These are phyloP conservation scores for Sphyrna mokarran DNA, from an alignment of 2,113 vertebrate species.

Conservation along the genomic window DNA sequence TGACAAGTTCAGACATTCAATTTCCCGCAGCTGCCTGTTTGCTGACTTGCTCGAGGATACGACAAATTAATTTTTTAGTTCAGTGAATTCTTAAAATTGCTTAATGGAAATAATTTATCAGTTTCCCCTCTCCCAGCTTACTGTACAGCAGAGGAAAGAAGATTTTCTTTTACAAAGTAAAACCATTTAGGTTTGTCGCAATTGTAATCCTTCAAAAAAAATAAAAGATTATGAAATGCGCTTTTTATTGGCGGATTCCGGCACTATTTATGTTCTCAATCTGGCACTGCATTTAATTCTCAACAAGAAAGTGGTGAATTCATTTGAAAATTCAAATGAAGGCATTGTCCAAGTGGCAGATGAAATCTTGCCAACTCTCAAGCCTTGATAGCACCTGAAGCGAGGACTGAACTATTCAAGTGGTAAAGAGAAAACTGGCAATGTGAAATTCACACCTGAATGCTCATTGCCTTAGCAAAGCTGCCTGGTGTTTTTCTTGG, in stretches of 20 bases:
- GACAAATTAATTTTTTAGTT: slow-evolving; percentile 33
- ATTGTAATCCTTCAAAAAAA: not conserved
- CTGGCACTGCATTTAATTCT: not conserved
- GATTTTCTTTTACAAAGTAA: not conserved
- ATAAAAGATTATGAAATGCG: not conserved
- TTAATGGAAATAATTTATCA: slow-evolving; percentile 34
- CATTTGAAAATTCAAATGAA: slow-evolving; percentile 2
- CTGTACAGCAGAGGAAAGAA: not conserved
- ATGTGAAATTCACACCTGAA: not conserved
- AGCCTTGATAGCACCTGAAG: not conserved
- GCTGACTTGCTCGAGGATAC: slow-evolving; percentile 2
- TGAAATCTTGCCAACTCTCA: not conserved
- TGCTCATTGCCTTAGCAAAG: not conserved
- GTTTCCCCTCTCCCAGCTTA: slow-evolving; percentile 1
- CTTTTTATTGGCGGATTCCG: not conserved
- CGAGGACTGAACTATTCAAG: not conserved
- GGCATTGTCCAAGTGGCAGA: not conserved
- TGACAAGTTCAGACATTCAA: slow-evolving; percentile 23
- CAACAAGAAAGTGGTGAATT: not conserved
- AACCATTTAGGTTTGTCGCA: not conserved
- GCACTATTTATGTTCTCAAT: not conserved
- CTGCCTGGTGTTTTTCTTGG: not conserved
- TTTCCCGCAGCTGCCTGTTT: not conserved
- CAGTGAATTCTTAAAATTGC: slow-evolving; percentile 26
- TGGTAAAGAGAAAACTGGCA: not conserved